phyloP scores from a whole-genome alignment of 2,113 vertebrate genomes.

The Eurystomus gularis region DNA sequence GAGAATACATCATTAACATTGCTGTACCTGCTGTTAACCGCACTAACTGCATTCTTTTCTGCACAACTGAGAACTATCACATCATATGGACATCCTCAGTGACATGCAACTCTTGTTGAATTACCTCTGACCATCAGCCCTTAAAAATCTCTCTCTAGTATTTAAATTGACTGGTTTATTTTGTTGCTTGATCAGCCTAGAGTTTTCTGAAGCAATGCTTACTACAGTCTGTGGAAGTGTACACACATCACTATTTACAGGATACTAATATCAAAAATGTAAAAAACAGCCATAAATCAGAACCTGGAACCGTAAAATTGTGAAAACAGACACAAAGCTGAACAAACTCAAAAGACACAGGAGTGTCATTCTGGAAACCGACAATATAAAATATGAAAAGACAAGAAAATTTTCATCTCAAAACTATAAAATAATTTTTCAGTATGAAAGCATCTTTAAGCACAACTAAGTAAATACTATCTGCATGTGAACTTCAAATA shows the following conservation, averaged over 20 bases:
- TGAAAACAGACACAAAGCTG: neutral
- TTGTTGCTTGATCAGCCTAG: neutral
- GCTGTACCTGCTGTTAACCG: neutral
- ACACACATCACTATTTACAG: neutral
- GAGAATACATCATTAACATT: neutral
- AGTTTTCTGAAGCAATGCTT: neutral
- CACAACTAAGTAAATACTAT: neutral
- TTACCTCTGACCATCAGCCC: neutral
- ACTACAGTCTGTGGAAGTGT: neutral
- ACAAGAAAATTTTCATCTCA: neutral
- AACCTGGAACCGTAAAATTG: neutral
- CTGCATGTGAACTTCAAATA: neutral
- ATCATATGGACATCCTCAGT: neutral
- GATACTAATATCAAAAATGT: neutral
- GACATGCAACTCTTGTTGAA: neutral
- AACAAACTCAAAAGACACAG: neutral
- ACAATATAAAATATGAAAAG: neutral
- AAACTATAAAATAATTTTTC: neutral
- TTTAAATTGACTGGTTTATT: neutral
- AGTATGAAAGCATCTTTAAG: neutral
- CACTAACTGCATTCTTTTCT: neutral
- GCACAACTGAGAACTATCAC: neutral
- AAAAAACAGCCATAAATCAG: neutral
- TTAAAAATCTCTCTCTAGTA: neutral
- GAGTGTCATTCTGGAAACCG: neutral